Percentiles rank a stretch among this genome's conserved stretches.
Conservation (phyloP, 2,113 vertebrate genomes). For the Phalacrocorax carbo region DNA sequence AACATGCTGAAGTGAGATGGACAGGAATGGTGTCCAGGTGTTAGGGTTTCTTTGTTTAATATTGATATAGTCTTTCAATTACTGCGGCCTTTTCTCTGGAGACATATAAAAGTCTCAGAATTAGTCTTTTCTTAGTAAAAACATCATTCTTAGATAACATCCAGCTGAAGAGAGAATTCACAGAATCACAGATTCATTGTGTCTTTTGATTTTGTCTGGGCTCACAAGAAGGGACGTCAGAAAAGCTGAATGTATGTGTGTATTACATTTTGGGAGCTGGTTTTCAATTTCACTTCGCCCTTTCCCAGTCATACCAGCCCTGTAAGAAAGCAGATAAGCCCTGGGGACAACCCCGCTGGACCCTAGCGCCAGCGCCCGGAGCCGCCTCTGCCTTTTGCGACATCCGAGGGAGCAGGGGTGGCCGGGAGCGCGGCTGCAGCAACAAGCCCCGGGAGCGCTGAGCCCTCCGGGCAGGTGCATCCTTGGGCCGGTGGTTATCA, state of each 20-base stretch:
- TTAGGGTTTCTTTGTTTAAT: background rate
- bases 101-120: background rate
- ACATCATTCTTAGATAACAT: background rate
- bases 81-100: background rate
- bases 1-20: background rate
- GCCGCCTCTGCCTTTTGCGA: background rate
- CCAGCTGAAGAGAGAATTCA: background rate
- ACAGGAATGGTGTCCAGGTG: background rate
- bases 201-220: background rate
- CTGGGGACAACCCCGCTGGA: background rate
- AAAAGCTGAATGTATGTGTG: rapidly evolving
- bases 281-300: background rate
- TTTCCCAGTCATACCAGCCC: background rate
- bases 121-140: background rate
- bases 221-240: background rate
- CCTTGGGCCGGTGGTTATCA: background rate
- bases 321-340: background rate
- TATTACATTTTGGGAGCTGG: background rate
- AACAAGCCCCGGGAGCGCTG: rapidly evolving
- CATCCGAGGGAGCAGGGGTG: background rate
- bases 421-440: background rate
- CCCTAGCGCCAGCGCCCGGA: rapidly evolving
- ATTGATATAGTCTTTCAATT: background rate
- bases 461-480: background rate
- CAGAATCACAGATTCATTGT: no score